These are phyloP conservation scores for Masticophis lateralis DNA, from an alignment of 2,797 vertebrate genomes.

Conservation along the genomic window DNA sequence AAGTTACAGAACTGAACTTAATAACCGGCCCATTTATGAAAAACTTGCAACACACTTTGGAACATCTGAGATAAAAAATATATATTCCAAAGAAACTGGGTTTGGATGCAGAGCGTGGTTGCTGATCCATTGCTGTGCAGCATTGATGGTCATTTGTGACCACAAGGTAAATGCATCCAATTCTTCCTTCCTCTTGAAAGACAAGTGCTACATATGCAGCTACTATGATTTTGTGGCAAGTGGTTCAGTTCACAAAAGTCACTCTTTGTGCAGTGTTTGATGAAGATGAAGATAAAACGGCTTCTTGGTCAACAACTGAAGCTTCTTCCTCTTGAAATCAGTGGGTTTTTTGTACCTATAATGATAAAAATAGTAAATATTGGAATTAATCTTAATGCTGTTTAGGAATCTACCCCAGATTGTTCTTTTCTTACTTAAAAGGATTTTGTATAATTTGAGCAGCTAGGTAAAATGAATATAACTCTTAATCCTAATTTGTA, in stretches of 20 bases:
- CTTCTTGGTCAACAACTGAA: slow-evolving; percentile 97
- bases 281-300: slow-evolving; percentile 97
- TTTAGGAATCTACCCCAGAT: background rate
- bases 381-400: background rate
- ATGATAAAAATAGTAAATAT: slow-evolving; percentile 39
- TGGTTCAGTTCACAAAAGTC: slow-evolving; percentile 68
- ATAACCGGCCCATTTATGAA: slow-evolving; percentile 58
- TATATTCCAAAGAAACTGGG: slow-evolving; percentile 9
- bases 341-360: slow-evolving; percentile 98
- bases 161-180: slow-evolving; percentile 29
- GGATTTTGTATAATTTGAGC: background rate
- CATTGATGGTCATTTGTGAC: slow-evolving; percentile 43
- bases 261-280: slow-evolving; percentile 96
- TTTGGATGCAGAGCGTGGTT: slow-evolving; percentile 26
- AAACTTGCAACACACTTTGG: slow-evolving; percentile 60
- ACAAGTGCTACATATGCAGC: slow-evolving; percentile 59
- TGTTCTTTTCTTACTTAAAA: background rate
- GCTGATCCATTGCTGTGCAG: slow-evolving; percentile 36
- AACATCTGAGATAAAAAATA: slow-evolving; percentile 40
- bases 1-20: slow-evolving; percentile 49
- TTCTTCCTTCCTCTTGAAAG: slow-evolving; percentile 43
- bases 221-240: slow-evolving; percentile 39
- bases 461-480: background rate
- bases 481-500: background rate
- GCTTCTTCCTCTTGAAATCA: slow-evolving; percentile 98